A percentile compares a stretch with the other conserved stretches of the same genome.
Conservation (phyloP, 2,797 vertebrate genomes). For the Pseudochaenichthys georgianus region DNA sequence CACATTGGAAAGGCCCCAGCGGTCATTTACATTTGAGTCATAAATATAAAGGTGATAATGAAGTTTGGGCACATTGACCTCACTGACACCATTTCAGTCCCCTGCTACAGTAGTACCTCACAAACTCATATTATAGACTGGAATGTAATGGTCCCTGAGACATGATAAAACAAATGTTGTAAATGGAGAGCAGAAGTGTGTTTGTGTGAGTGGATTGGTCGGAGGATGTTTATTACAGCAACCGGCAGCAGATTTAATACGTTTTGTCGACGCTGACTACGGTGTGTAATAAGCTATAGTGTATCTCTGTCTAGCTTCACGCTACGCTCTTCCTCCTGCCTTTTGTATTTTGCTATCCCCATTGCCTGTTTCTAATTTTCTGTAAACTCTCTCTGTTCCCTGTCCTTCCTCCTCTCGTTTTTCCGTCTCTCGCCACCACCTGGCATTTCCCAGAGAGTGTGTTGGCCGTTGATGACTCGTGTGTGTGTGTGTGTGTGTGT, state of each 20-base stretch:
- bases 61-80: conserved; percentile 24
- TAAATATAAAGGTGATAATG: conserved; percentile 7
- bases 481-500: background rate
- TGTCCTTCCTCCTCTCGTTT: conserved; percentile 22
- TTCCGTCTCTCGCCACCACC: conserved; percentile 17
- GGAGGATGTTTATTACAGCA: conserved; percentile 38
- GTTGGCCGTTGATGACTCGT: conserved; percentile 40
- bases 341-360: conserved; percentile 3
- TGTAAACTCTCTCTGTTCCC: background rate
- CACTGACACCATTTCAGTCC: conserved; percentile 3
- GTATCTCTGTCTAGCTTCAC: conserved; percentile 22
- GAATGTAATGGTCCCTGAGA: conserved; percentile 16
- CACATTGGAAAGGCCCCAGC: conserved; percentile 15
- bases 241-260: conserved; percentile 24
- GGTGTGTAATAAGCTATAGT: conserved; percentile 15
- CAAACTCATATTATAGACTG: background rate
- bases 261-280: conserved; percentile 15
- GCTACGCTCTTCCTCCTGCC: background rate
- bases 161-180: background rate
- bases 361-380: background rate
- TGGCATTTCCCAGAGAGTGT: conserved; percentile 38
- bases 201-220: conserved; percentile 30
- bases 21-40: conserved; percentile 18
- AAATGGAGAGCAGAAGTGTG: conserved; percentile 13
- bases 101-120: background rate